Evolutionary conservation across 2,797 vertebrate species (phyloP), one percentile per base, ranked within the genome.

Genomic region (Sciurus vulgaris): DNA sequence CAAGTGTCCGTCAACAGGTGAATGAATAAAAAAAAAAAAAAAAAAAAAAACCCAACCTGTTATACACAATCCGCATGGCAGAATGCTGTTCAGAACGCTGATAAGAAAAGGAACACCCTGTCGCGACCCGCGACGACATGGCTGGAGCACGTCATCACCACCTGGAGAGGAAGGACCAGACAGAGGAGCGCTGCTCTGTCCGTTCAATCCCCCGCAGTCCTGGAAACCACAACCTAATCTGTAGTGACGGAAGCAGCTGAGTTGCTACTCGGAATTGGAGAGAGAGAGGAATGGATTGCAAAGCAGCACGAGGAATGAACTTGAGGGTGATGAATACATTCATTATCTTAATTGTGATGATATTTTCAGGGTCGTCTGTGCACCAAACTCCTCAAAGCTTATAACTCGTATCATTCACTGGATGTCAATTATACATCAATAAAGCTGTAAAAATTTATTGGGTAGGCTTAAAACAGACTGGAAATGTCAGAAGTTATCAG

Each of bases 391-490:
- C 72, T 81, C 72, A 51, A 79, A 54, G 51, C 61, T 84, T 84
- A 44, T 26, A 61, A 35, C 26, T 54, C 8, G 35, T 41, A 2
- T 49, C 35, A 51, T 82, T 91, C 77, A 93, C 59, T 51, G 12
- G 51, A 70, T 61, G 82, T 63, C 15, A 63, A 35, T 35, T 78
- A 73, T 44, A 56, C 4, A 49, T 72, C 84, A 67, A 35, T 82
- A 92, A 76, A 95, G 15, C 28, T 72, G 61, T 83, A 63, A 92
- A 96, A 35, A 41, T 73, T 44, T 86, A 77, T 72, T 67, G 38
- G 22, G 20, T 41, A 26, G 1, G 17, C 41, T 67, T 95, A 85
- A 81, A 94, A 35, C 20, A 59, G n/a, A 72, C 47, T 51, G n/a
- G 54, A 59, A 24, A n/a, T 38, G 35, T 30, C 12, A 18, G 54